A percentile compares a stretch with the other conserved stretches of the same genome.
These are phyloP conservation scores for Eumeta japonica DNA, from an alignment of 1,140 invertebrate species.

Conservation along the genomic window DNA sequence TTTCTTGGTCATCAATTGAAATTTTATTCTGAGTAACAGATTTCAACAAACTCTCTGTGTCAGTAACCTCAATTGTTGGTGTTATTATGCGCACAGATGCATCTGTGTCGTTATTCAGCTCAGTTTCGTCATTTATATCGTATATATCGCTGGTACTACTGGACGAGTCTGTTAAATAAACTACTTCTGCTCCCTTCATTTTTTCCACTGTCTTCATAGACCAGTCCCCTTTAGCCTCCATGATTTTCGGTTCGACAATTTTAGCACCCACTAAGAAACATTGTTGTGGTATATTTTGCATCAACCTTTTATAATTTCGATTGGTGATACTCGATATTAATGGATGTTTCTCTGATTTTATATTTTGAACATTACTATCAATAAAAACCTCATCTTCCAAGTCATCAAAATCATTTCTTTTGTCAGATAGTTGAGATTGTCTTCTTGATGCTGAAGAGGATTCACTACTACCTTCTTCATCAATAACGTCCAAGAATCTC, in stretches of 20 bases:
- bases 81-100: conserved; percentile 47
- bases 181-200: conserved; percentile 49
- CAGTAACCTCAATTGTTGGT: conserved; percentile 50
- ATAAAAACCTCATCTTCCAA: conserved; percentile 55
- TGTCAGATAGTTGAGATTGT: conserved; percentile 46
- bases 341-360: conserved; percentile 11
- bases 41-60: conserved; percentile 39
- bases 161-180: conserved; percentile 53
- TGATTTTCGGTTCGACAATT: conserved; percentile 47
- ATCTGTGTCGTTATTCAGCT: conserved; percentile 36
- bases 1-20: conserved; percentile 10
- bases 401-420: conserved; percentile 46
- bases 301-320: conserved; percentile 15
- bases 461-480: conserved; percentile 65
- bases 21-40: conserved; percentile 10
- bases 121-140: conserved; percentile 35
- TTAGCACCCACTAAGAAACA: conserved; percentile 50
- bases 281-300: conserved; percentile 39
- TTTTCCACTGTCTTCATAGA: conserved; percentile 42
- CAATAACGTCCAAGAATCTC: conserved; percentile 67
- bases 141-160: conserved; percentile 53
- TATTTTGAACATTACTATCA: conserved; percentile 20
- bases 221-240: conserved; percentile 49
- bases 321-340: conserved; percentile 16
- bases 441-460: conserved; percentile 50